Evolutionary conservation across 37 sponge, comb jelly and placozoan species (phyloP).

Genomic region (Lycopodina hypogea): DNA sequence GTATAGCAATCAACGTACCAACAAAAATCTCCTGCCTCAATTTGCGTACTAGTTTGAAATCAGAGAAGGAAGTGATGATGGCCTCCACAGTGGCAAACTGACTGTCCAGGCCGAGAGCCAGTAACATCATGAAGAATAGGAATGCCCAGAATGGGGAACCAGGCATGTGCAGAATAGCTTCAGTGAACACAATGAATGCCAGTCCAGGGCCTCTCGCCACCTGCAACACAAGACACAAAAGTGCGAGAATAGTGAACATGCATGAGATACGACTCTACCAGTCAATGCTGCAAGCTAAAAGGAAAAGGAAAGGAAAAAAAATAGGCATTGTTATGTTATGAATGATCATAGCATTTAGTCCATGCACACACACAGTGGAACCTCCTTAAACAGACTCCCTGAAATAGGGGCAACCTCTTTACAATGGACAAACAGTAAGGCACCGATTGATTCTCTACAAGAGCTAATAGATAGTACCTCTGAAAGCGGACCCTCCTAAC

Average conservation of each 20-base stretch:
- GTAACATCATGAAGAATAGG: conserved; percentile 94
- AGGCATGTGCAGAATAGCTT: conserved; percentile 77
- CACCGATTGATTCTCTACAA: too few species aligned
- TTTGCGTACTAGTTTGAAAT: conserved; percentile 59
- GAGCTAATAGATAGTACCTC: too few species aligned
- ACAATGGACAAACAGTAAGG: too few species aligned
- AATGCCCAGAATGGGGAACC: conserved; percentile 88
- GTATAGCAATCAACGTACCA: conserved; percentile 30
- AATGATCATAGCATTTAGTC: too few species aligned
- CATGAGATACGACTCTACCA: neutral
- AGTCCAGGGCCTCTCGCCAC: conserved; percentile 86
- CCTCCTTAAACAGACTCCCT: too few species aligned
- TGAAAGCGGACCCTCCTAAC: too few species aligned
- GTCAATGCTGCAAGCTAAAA: too few species aligned
- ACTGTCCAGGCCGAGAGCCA: conserved; percentile 87
- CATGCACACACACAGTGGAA: too few species aligned
- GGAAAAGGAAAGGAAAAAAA: too few species aligned
- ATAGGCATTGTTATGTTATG: too few species aligned
- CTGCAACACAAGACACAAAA: conserved; percentile 4
- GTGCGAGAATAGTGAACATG: neutral
- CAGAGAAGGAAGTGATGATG: conserved; percentile 67
- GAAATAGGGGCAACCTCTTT: too few species aligned
- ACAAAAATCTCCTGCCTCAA: conserved; percentile 70
- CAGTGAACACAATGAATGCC: conserved; percentile 85
- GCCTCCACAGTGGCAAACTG: conserved; percentile 90